A percentile compares a stretch with the other conserved stretches of the same genome.
Conservation (phyloP, 2,113 vertebrate genomes). For the Oncorhynchus nerka region DNA sequence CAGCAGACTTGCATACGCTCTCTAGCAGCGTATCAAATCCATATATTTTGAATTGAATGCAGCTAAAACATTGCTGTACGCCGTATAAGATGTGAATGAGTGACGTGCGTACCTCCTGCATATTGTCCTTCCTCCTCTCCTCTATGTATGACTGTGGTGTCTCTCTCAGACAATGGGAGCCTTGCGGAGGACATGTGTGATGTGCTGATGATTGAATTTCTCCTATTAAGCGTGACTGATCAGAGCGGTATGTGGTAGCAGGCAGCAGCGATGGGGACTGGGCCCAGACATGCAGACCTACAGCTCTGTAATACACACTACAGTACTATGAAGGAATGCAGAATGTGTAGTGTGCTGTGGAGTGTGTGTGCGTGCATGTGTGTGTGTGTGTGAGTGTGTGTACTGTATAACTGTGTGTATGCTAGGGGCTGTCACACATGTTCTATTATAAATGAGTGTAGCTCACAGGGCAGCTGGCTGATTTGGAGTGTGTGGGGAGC, state of each 20-base stretch:
- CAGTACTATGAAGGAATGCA: slow-evolving; percentile 21
- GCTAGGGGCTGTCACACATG: slow-evolving; percentile 33
- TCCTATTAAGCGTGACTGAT: slow-evolving; percentile 56
- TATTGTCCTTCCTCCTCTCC: neutral
- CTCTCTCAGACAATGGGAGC: slow-evolving; percentile 1
- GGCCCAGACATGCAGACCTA: slow-evolving; percentile 15
- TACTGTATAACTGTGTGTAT: neutral
- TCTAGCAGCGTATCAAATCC: slow-evolving; percentile 4
- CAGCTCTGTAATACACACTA: neutral
- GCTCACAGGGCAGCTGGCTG: slow-evolving; percentile 59
- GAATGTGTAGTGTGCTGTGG: slow-evolving; percentile 56
- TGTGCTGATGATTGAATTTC: slow-evolving; percentile 51
- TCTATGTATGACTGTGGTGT: neutral
- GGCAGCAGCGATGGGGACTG: too few relatives aligned
- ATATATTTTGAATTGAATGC: slow-evolving; percentile 9
- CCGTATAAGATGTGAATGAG: neutral
- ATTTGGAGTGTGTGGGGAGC: slow-evolving; percentile 52
- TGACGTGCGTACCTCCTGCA: neutral
- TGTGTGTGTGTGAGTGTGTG: neutral
- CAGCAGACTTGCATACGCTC: slow-evolving; percentile 6
- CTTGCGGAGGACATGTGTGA: slow-evolving; percentile 6
- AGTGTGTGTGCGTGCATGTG: neutral
- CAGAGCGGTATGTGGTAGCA: slow-evolving; percentile 51
- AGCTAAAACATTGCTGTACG: slow-evolving; percentile 5
- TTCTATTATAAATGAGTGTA: slow-evolving; percentile 57